Base-by-base conservation (phyloP, 2,888 invertebrate genomes). In the Tenthredo amoena region DNA sequence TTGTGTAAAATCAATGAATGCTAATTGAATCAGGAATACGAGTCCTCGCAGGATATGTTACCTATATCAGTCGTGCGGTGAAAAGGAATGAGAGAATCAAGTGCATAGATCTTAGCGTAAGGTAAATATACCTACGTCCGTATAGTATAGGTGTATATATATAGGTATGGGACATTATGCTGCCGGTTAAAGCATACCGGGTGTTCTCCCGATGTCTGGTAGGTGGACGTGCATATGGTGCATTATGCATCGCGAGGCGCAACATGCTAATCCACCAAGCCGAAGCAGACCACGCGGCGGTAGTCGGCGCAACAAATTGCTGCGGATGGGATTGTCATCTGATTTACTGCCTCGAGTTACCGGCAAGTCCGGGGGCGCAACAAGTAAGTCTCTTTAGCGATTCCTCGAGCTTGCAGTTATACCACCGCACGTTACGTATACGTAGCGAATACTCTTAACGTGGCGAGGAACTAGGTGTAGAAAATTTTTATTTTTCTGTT, bases 291-390 rank as follows among this genome's bases (percentile, higher is more conserved):
- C 58, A 62, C 58, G 81, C 58, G 81, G 81, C 81, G 40, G 77
- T 34, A 50, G 76, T 50, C 62, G 62, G 62, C 21, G 81, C 62
- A 81, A 81, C 81, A 81, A 81, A 81, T 81, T 81, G 81, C 81
- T 81, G 81, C 58, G 81, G 81, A 81, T 81, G 62, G 81, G 81
- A 81, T 81, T 81, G 81, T 81, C 81, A 81, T 81, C 81, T 81
- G 81, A 81, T 81, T 81, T 81, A 81, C 81, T 81, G 81, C 81
- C 81, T 37, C 81, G 81, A 58, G 62, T 81, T 77, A 77, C 77
- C 77, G 37, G 62, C 62, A 81, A 81, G 81, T 62, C 40, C 62
- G 18, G 58, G n/a, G 50, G 47, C 77, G 77, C 34, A 77, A 50
- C 77, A 50, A 77, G 77, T 77, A 77, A 77, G 50, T 50, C 77